These are phyloP conservation scores for Lamellibrachia luymesi DNA, from an alignment of 1,140 invertebrate species.

Conservation along the genomic window DNA sequence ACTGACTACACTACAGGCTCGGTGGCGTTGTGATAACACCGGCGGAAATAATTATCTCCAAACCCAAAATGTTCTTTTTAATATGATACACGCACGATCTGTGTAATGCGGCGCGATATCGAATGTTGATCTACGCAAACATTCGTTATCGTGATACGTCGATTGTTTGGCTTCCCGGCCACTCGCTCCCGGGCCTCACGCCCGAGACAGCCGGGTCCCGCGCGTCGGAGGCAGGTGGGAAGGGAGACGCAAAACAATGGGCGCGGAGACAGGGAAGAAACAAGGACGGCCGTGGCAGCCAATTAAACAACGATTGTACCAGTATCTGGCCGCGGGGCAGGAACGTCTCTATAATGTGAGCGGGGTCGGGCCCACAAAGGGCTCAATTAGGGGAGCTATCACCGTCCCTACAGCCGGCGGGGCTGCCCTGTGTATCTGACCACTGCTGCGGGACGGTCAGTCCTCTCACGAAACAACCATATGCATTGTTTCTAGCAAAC, in stretches of 20 bases:
- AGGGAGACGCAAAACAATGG: background rate
- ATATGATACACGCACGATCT: background rate
- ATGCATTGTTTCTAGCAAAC: background rate
- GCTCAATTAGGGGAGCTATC: background rate
- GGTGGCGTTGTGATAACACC: background rate
- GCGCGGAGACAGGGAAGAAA: background rate
- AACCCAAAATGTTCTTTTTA: slow-evolving; percentile 1
- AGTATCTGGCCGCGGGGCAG: background rate
- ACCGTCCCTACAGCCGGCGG: background rate
- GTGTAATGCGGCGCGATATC: background rate
- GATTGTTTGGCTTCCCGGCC: background rate
- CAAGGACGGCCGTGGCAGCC: background rate
- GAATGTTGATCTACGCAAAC: background rate
- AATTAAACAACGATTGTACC: slow-evolving; percentile 5
- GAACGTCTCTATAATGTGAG: background rate
- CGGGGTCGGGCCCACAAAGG: background rate
- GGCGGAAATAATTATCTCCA: background rate
- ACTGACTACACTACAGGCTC: background rate
- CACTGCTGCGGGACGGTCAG: no score
- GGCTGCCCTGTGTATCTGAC: background rate
- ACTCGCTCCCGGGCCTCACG: no score
- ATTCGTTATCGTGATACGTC: background rate
- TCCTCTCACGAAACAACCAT: background rate
- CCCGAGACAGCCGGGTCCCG: background rate
- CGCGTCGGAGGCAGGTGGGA: background rate